phyloP scores from a whole-genome alignment of 1,140 invertebrate genomes.

The Orius laevigatus region DNA sequence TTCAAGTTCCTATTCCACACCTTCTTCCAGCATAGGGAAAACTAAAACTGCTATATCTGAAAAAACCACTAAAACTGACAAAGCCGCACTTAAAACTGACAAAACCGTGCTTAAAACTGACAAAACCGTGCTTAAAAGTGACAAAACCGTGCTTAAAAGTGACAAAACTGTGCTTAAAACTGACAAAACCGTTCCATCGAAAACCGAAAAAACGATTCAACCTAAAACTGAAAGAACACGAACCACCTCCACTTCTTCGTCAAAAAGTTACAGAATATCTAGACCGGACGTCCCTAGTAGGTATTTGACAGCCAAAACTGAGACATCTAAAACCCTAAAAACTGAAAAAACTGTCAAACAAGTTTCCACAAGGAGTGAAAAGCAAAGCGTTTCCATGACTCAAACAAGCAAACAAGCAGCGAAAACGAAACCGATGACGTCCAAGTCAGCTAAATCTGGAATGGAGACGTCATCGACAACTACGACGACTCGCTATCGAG shows the following conservation, averaged over 20 bases:
- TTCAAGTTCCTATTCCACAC: background rate
- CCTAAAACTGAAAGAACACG: background rate
- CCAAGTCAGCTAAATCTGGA: background rate
- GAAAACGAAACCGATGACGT: background rate
- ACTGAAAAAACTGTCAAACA: background rate
- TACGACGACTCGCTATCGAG: slow-evolving; percentile 15
- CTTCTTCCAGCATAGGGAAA: background rate
- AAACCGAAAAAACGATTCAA: no score
- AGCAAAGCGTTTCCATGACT: background rate
- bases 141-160: no score
- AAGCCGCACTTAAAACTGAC: no score
- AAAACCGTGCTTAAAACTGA: no score
- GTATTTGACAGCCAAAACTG: background rate
- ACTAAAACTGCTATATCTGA: background rate
- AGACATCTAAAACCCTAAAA: background rate
- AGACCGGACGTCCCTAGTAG: background rate
- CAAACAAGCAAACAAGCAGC: background rate
- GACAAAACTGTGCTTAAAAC: no score
- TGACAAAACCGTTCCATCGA: no score
- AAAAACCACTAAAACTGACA: no score
- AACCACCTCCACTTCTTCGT: background rate
- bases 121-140: no score
- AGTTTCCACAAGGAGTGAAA: background rate
- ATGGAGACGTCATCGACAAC: background rate
- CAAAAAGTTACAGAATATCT: background rate